Base-by-base conservation (phyloP, 2,888 invertebrate species). In the Gryllus longicercus region DNA sequence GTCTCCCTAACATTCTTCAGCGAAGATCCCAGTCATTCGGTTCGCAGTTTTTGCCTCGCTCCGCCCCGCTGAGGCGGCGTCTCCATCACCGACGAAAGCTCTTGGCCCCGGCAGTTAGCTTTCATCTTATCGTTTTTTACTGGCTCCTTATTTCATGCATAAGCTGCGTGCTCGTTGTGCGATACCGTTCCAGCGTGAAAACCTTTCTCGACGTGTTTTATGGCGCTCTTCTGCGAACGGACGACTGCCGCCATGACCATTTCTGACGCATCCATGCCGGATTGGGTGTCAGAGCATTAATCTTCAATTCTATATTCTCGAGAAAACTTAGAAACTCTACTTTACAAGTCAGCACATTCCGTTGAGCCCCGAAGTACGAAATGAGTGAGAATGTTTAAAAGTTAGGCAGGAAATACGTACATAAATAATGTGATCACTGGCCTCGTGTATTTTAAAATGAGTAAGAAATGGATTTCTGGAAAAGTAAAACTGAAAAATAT, bases 21-120 rank as follows among this genome's bases (percentile, higher is more conserved):
- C 63, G 63, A n/a, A 63, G 63, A 63, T 63, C 63, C 63, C 63
- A 63, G 63, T 63, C 63, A 63, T 63, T 63, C 63, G n/a, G 63
- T 63, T 63, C 16, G 63, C 63, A 63, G 63, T 63, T 63, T 63
- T 63, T 63, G 63, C 63, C n/a, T 63, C 63, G n/a, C 63, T n/a
- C 63, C 14, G 63, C 63, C n/a, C 63, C 14, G 8, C 63, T 14
- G 63, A 63, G 38, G n/a, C 63, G 63, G 63, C 14, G 14, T 63
- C 63, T 63, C 63, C n/a, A n/a, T 63, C 63, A 63, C 38, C 38
- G 38, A 38, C 38, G 63, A 63, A 63, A 63, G 14, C n/a, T n/a
- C 16, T 63, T 63, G 16, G 63, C 63, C 63, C 63, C n/a, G 16
- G n/a, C n/a, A 63, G 63, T n/a, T 14, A 63, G 63, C 63, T 63